Evolutionary conservation across 2,113 vertebrate genomes (phyloP).

Genomic region (Cyrtonyx montezumae): DNA sequence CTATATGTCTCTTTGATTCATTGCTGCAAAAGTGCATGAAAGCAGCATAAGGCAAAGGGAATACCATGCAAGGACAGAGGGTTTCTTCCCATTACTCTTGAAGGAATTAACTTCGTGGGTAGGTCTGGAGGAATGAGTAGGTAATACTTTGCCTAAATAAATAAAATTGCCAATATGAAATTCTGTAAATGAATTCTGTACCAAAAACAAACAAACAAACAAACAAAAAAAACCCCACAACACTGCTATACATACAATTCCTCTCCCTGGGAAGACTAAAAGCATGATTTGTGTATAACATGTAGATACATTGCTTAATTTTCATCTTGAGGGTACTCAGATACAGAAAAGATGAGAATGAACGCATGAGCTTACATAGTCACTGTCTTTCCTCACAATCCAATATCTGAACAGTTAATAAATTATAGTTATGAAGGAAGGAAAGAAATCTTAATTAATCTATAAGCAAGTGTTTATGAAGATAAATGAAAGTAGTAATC

Average conservation of each 20-base stretch:
- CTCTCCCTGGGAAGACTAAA: background rate
- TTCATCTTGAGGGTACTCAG: background rate
- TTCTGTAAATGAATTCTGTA: background rate
- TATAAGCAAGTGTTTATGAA: background rate
- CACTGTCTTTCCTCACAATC: background rate
- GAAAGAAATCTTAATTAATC: background rate
- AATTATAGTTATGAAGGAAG: background rate
- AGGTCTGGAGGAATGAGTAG: background rate
- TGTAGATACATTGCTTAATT: background rate
- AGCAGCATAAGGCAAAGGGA: background rate
- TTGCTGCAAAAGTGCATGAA: background rate
- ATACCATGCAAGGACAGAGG: background rate
- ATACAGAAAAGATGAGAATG: background rate
- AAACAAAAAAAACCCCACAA: no score
- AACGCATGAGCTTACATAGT: background rate
- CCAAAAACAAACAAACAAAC: no score
- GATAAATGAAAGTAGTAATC: background rate
- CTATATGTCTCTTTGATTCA: background rate
- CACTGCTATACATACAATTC: background rate
- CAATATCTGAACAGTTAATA: background rate
- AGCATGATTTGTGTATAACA: background rate
- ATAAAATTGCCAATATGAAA: background rate
- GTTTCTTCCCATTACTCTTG: background rate
- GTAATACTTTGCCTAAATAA: background rate
- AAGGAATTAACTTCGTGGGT: background rate